Percentiles rank a stretch among this genome's conserved stretches.
phyloP scores from a whole-genome alignment of 2,113 vertebrate genomes.

The human region GRCh38 chr1:170325501-170326000 shows the following conservation, averaged over 20 bases:
- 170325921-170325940: background rate
- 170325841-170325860: background rate
- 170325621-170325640: background rate
- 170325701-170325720: background rate
- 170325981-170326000: background rate
- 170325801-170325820: background rate
- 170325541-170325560: background rate
- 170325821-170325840: conserved; percentile 6
- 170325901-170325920: background rate
- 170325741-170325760: background rate
- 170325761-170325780: conserved; percentile 22
- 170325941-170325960: background rate
- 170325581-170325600: conserved; percentile 12
- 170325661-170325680: background rate
- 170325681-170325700: background rate
- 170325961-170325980: background rate
- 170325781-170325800: background rate
- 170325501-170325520: background rate
- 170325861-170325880: background rate
- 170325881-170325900: background rate
- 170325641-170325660: conserved; percentile 9
- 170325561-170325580: background rate
- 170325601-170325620: background rate
- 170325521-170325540: background rate
- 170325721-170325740: background rate